phyloP scores from a whole-genome alignment of 1,140 invertebrate genomes.

The Pristionchus pacificus region DNA sequence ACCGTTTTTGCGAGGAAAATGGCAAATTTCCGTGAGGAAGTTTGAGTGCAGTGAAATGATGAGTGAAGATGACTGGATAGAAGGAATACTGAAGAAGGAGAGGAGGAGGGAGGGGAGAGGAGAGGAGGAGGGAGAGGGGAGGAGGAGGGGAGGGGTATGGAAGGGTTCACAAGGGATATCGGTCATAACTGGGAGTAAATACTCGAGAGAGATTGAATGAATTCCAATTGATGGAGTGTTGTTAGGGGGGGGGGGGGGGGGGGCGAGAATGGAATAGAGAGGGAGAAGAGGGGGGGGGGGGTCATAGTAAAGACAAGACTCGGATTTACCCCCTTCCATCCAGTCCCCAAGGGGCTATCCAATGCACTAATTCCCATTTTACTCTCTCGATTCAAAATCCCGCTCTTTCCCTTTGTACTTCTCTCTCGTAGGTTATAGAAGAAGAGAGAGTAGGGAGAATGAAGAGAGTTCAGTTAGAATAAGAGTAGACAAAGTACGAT shows the following conservation, averaged over 20 bases:
- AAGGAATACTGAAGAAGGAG: neutral
- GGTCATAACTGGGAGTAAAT: neutral
- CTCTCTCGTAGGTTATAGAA: slow-evolving; percentile 7
- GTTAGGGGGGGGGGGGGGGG: neutral
- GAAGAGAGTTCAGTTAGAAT: no score
- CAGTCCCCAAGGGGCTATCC: no score
- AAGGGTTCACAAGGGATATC: neutral
- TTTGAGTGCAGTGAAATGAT: no score
- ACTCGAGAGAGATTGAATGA: neutral
- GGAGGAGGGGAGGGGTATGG: neutral
- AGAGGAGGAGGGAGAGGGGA: neutral
- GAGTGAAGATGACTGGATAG: no score
- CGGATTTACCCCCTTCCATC: no score
- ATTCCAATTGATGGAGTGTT: neutral
- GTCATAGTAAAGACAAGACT: neutral
- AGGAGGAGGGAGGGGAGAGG: neutral
- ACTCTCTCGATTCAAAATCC: no score
- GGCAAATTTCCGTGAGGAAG: no score
- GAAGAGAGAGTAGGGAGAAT: no score
- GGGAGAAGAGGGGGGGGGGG: slow-evolving; percentile 1
- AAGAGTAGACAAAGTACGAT: no score
- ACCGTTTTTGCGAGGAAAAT: no score
- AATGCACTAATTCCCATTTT: no score
- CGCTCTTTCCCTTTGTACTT: neutral
- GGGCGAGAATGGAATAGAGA: slow-evolving; percentile 5